Conservation (phyloP, 2,888 invertebrate species). For the Gymnocheta viridis region DNA sequence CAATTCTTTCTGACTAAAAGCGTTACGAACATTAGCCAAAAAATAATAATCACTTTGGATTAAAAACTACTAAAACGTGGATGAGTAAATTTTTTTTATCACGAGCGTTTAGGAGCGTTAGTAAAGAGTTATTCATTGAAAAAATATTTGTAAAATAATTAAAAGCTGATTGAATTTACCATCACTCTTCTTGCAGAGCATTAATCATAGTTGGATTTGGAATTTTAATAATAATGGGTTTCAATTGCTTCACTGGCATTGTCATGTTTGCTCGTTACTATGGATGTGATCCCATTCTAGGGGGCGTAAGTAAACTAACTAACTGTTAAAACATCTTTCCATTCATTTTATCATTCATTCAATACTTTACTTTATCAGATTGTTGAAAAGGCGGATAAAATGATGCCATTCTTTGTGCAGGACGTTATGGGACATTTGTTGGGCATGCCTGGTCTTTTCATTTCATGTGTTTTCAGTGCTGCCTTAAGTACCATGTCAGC, state of each 20-base stretch:
- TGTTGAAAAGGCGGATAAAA: constrained; percentile 82
- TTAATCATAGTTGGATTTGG: constrained; percentile 84
- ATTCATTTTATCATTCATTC: background rate
- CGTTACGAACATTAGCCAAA: too few relatives aligned
- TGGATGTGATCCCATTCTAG: constrained; percentile 84
- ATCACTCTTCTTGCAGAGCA: constrained; percentile 79
- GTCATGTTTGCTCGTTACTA: constrained; percentile 84
- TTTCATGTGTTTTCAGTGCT: constrained; percentile 85
- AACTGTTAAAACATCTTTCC: background rate
- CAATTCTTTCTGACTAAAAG: too few relatives aligned
- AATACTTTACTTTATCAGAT: constrained; percentile 73
- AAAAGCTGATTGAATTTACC: background rate
- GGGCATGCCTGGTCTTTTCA: constrained; percentile 85
- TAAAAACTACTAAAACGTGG: too few relatives aligned
- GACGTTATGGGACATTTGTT: constrained; percentile 83
- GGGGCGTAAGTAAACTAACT: constrained; percentile 79
- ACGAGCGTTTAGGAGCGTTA: too few relatives aligned
- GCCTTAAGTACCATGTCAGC: constrained; percentile 85
- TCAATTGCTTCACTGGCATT: constrained; percentile 84
- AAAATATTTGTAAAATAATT: background rate
- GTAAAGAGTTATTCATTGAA: too few relatives aligned
- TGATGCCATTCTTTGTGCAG: constrained; percentile 85
- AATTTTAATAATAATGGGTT: constrained; percentile 83
- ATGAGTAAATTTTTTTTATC: too few relatives aligned
- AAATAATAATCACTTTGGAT: too few relatives aligned